phyloP scores from a whole-genome alignment of 2,888 invertebrate genomes.

The Dorcus parallelipipedus region DNA sequence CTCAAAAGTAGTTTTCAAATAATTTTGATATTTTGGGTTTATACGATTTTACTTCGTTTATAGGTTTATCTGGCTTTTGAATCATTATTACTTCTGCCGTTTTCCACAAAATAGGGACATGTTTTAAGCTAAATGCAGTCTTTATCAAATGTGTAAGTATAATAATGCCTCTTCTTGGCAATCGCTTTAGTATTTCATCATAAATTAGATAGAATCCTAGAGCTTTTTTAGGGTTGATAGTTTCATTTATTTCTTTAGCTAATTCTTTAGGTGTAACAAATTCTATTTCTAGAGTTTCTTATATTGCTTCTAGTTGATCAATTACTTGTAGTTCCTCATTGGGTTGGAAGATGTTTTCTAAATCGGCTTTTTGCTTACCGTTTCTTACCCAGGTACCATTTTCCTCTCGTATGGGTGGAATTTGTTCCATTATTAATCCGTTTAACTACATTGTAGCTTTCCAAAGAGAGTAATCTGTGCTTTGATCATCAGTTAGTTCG shows the following conservation, averaged over 20 bases:
- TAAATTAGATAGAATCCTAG: constrained; percentile 1
- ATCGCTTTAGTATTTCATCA: constrained; percentile 1
- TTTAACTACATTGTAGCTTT: background rate
- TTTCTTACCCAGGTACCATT: background rate
- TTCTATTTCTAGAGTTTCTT: background rate
- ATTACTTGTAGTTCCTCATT: no score
- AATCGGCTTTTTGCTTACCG: background rate
- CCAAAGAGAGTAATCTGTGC: background rate
- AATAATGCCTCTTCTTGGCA: constrained; percentile 2
- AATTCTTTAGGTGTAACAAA: background rate
- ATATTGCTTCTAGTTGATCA: background rate
- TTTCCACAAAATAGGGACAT: background rate
- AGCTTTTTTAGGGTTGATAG: constrained; percentile 4
- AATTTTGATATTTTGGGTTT: background rate
- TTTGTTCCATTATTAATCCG: background rate
- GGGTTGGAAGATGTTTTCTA: background rate
- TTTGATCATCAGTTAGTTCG: background rate
- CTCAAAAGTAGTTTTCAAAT: background rate
- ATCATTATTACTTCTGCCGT: background rate
- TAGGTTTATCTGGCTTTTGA: background rate
- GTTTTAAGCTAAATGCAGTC: no score
- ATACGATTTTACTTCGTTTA: no score
- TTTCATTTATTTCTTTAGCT: background rate
- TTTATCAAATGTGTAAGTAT: background rate
- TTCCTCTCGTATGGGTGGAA: background rate